Evolutionary conservation across 2,113 vertebrate genomes (phyloP).

Genomic region (Fregata magnificens): DNA sequence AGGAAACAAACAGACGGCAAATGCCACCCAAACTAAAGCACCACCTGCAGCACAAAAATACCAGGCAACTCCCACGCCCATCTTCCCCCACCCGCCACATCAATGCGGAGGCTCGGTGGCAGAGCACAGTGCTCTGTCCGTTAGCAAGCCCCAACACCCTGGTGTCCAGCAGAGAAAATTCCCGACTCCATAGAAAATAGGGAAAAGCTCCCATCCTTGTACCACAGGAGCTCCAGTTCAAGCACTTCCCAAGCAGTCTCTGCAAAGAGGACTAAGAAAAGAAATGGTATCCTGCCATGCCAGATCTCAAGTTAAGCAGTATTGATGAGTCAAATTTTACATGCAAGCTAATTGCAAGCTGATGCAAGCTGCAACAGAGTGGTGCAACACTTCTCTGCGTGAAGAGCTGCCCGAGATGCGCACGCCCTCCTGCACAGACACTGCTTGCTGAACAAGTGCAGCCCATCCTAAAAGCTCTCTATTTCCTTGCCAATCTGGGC

Average conservation of each 20-base stretch:
- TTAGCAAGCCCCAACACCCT: not conserved
- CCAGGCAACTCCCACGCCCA: not conserved
- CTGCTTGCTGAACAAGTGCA: not conserved
- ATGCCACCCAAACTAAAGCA: rapidly evolving
- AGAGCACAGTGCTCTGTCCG: not conserved
- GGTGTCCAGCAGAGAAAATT: not conserved
- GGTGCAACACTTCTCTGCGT: rapidly evolving
- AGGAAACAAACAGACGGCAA: not conserved
- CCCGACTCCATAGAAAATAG: not conserved
- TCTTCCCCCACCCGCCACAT: not conserved
- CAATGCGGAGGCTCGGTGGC: not conserved
- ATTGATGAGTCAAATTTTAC: not conserved
- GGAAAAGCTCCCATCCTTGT: not conserved
- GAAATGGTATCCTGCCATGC: not conserved
- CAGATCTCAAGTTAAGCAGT: not conserved
- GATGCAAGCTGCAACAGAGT: not conserved
- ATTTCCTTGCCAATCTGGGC: not conserved
- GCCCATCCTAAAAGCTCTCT: not conserved
- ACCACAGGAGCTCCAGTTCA: not conserved
- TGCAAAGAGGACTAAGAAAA: not conserved
- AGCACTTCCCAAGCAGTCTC: rapidly evolving
- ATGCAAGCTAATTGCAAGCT: not conserved
- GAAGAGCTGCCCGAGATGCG: not conserved
- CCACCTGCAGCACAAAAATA: slow-evolving; percentile 12
- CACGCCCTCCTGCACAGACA: rapidly evolving